A percentile compares a stretch with the other conserved stretches of the same genome.
Conservation (phyloP, 2,888 invertebrate genomes). For the Argyresthia albistria region DNA sequence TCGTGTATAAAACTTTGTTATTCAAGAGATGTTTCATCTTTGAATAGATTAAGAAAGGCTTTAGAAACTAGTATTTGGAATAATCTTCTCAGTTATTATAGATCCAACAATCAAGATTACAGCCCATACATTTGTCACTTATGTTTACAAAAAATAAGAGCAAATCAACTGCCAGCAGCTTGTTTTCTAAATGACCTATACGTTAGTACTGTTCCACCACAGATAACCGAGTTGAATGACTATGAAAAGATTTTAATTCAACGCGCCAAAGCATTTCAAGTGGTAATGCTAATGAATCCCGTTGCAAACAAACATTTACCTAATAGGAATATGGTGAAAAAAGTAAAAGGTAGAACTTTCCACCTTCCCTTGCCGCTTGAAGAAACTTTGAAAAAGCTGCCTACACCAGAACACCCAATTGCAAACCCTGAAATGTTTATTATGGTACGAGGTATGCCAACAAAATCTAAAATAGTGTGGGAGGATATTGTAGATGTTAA, state of each 20-base stretch:
- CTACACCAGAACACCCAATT: constrained; percentile 18
- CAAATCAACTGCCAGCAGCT: constrained; percentile 7
- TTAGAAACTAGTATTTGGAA: constrained; percentile 3
- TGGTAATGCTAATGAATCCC: constrained; percentile 20
- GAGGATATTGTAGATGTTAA: constrained; percentile 22
- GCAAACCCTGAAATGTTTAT: constrained; percentile 24
- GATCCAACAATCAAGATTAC: not conserved
- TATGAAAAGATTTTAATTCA: constrained; percentile 11
- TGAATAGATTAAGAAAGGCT: constrained; percentile 3
- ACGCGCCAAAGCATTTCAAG: constrained; percentile 29
- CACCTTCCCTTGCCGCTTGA: constrained; percentile 28
- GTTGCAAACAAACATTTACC: constrained; percentile 24
- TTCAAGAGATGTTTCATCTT: not conserved
- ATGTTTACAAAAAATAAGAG: constrained; percentile 7
- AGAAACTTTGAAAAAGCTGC: constrained; percentile 26
- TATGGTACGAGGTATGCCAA: constrained; percentile 11
- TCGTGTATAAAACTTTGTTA: constrained; percentile 4
- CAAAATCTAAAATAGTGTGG: constrained; percentile 13
- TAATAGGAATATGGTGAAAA: constrained; percentile 15
- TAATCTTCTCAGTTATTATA: constrained; percentile 3
- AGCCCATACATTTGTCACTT: constrained; percentile 8
- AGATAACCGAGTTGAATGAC: constrained; percentile 1
- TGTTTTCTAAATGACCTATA: constrained; percentile 9
- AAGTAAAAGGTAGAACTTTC: constrained; percentile 16
- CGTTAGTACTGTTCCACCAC: constrained; percentile 2